Base-by-base conservation (phyloP, 2,888 invertebrate genomes). In the Xylocampa areola region DNA sequence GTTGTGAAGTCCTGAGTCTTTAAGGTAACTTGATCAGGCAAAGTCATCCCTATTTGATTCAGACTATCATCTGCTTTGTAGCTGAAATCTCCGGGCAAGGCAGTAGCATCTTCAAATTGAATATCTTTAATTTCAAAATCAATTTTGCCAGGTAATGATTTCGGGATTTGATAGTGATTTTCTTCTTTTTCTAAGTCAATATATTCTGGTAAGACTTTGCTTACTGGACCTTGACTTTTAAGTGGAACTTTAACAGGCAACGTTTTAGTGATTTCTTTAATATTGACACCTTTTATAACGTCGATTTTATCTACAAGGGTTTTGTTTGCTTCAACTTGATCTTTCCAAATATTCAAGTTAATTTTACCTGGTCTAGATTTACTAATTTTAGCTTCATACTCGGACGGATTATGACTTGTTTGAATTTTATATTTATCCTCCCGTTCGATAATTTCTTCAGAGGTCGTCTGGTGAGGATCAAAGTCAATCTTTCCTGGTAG, bases 321-420 rank as follows among this genome's bases (percentile, higher is more conserved):
- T 61, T 75, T 60, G 4, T 75, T 73, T 0, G 10, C 32, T 48
- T 65, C 60, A 4, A 75, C 53, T 52, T 71, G 49, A n/a, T 19
- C 60, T 32, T 74, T 54, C 72, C 72, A 72, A 30, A 62, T 14
- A 40, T 36, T 51, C 0, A 72, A 23, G n/a, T 72, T 44, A 8
- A 72, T 41, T 53, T 70, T 72, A 0, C 72, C 72, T 8, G 74
- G 71, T 51, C 36, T 74, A 1, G 33, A 49, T 59, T 35, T 67
- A 32, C 67, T 66, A 4, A 70, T 58, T 17, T 64, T 40, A n/a
- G 40, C 43, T 48, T 70, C 67, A 14, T 70, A 69, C 4, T 57
- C 30, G 36, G 33, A 40, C 0, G 39, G 30, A 7, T 33, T 49
- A 19, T 27, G 4, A 27, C 41, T 30, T 14, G 21, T 53, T 48